Conservation (phyloP, 2,797 vertebrate species). For the Clarias platycephalus region DNA sequence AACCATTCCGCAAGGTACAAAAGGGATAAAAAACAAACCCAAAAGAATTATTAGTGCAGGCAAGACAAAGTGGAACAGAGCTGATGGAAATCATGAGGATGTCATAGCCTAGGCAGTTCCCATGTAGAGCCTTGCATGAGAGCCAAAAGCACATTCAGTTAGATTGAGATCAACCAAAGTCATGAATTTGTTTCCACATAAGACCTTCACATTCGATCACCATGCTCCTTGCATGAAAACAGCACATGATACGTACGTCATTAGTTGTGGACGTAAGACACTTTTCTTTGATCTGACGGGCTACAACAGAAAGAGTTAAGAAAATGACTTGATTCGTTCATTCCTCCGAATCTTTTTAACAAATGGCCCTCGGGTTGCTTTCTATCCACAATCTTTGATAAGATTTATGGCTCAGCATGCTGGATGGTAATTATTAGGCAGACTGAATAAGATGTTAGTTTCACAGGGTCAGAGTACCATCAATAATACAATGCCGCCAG, state of each 20-base stretch:
- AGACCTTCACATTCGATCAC: constrained; percentile 20
- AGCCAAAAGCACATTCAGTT: constrained; percentile 31
- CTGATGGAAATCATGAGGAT: constrained; percentile 39
- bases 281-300: constrained; percentile 12
- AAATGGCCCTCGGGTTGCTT: constrained; percentile 24
- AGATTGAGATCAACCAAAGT: constrained; percentile 34
- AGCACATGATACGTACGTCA: background rate
- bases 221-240: background rate
- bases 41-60: constrained; percentile 16
- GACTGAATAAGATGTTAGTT: constrained; percentile 66
- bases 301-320: background rate
- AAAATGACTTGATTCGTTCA: constrained; percentile 1
- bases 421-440: constrained; percentile 68
- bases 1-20: constrained; percentile 19
- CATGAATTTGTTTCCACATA: constrained; percentile 23
- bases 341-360: background rate
- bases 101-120: constrained; percentile 20
- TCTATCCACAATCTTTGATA: constrained; percentile 11
- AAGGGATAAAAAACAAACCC: constrained; percentile 9
- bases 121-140: constrained; percentile 19
- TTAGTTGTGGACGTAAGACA: background rate
- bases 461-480: constrained; percentile 60
- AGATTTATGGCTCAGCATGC: constrained; percentile 55
- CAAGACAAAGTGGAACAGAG: constrained; percentile 14
- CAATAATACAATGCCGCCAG: constrained; percentile 54